Conservation (phyloP, 2,888 invertebrate genomes). For the Melieria crassipennis region DNA sequence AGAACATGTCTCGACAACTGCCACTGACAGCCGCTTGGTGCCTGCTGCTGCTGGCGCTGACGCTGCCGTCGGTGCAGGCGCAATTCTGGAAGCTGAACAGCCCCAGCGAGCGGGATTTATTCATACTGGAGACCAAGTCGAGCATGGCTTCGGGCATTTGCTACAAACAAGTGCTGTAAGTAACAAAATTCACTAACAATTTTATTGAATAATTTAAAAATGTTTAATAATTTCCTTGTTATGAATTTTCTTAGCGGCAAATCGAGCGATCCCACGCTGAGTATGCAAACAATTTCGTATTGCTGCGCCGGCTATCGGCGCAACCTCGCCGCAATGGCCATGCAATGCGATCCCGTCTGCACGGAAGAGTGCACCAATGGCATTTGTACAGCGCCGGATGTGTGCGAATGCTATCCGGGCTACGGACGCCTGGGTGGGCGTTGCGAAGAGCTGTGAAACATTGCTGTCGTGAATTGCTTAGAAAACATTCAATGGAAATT, state of each 20-base stretch:
- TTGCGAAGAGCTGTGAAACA: constrained; percentile 37
- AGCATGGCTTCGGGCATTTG: constrained; percentile 60
- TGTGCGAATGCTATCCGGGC: constrained; percentile 61
- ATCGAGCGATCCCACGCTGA: constrained; percentile 49
- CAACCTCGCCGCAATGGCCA: constrained; percentile 66
- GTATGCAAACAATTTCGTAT: constrained; percentile 71
- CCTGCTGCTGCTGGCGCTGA: not conserved
- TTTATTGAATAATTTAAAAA: not conserved
- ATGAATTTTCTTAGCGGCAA: constrained; percentile 42
- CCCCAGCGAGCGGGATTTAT: constrained; percentile 44
- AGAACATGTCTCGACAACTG: too few relatives aligned
- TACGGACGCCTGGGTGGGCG: constrained; percentile 43
- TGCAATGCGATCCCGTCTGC: constrained; percentile 67
- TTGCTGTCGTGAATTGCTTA: not conserved
- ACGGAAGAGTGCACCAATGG: constrained; percentile 67
- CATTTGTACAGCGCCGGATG: constrained; percentile 61
- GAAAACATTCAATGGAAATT: not conserved
- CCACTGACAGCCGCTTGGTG: too few relatives aligned
- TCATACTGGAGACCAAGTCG: constrained; percentile 50
- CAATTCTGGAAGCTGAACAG: constrained; percentile 53
- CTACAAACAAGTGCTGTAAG: constrained; percentile 59
- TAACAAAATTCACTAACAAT: constrained; percentile 23
- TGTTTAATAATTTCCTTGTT: constrained; percentile 1
- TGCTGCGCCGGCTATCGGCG: constrained; percentile 78
- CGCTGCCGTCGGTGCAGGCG: constrained; percentile 5